Percentiles rank a stretch among this genome's conserved stretches.
Evolutionary conservation across 2,113 vertebrate species (phyloP).

Genomic region (Takifugu bimaculatus): DNA sequence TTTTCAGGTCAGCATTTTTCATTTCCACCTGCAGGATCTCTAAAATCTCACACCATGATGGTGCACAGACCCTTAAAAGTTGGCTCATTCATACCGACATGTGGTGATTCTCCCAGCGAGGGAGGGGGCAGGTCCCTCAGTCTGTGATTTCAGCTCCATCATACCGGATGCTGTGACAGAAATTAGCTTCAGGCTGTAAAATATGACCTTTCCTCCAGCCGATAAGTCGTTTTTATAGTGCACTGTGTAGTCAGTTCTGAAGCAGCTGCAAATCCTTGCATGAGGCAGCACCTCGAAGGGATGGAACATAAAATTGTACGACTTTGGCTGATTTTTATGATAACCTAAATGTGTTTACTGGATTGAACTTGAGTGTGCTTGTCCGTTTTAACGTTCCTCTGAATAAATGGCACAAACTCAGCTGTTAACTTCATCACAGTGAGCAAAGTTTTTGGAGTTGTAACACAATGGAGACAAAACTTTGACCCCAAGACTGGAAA

Average conservation of each 20-base stretch:
- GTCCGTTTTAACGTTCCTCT: too few relatives aligned
- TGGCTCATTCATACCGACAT: background rate
- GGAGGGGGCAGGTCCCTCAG: too few relatives aligned
- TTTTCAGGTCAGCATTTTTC: background rate
- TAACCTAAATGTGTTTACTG: too few relatives aligned
- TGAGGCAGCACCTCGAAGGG: background rate
- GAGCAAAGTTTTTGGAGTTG: too few relatives aligned
- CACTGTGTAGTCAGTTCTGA: background rate
- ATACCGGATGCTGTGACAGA: background rate
- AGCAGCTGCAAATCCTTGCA: background rate
- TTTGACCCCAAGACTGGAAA: too few relatives aligned
- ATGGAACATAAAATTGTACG: background rate
- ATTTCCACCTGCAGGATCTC: background rate
- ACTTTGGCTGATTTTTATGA: background rate
- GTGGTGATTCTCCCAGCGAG: background rate
- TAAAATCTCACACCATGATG: background rate
- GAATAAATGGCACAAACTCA: too few relatives aligned
- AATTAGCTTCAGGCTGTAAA: background rate
- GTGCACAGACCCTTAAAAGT: background rate
- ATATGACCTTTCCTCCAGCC: background rate
- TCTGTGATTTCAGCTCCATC: background rate
- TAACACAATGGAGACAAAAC: too few relatives aligned
- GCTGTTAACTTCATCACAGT: too few relatives aligned
- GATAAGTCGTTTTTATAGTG: background rate
- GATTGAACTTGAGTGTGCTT: too few relatives aligned